Evolutionary conservation across 2,797 vertebrate genomes (phyloP), one percentile per base, ranked within the genome.

Genomic region (Champsocephalus gunnari): DNA sequence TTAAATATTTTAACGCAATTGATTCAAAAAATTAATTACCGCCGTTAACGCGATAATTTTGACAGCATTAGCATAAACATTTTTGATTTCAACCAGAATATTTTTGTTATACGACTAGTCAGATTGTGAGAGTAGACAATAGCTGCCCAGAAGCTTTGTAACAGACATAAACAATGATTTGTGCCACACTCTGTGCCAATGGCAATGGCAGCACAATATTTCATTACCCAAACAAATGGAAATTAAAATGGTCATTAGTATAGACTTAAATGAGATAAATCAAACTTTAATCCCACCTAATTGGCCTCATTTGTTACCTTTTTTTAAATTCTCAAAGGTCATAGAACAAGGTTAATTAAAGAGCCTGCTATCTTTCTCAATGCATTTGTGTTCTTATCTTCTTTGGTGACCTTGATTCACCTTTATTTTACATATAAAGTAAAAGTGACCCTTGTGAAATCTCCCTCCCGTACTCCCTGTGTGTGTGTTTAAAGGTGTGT

Each of bases 321-420:
- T 51, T 65, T 62, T 19, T 49, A n/a, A 11, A 11, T 53, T 68
- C 24, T 53, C 51, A 73, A 71, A 77, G 60, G 66, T 84, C 72
- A 66, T 21, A 56, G 44, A 63, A 54, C 21, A 55, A 44, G 34
- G 57, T 81, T 77, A 77, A 77, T 76, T 73, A 56, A 79, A 68
- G 12, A 51, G 51, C 4, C 28, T 45, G 47, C 12, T 53, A 43
- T 77, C 65, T 58, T 21, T 64, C 34, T 77, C 17, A 48, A 38
- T 9, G 14, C 16, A 13, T 60, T 57, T 47, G 5, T 58, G 28
- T 67, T 56, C 41, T 21, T 51, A 12, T 75, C 17, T 65, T 12
- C 51, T 48, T 60, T 54, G 7, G 10, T 75, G 66, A 80, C 71
- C 69, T 80, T 74, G 47, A 68, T 63, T 53, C 13, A 34, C 17